These are phyloP conservation scores for Campaea margaritaria DNA, from an alignment of 2,888 invertebrate genomes.

Conservation along the genomic window DNA sequence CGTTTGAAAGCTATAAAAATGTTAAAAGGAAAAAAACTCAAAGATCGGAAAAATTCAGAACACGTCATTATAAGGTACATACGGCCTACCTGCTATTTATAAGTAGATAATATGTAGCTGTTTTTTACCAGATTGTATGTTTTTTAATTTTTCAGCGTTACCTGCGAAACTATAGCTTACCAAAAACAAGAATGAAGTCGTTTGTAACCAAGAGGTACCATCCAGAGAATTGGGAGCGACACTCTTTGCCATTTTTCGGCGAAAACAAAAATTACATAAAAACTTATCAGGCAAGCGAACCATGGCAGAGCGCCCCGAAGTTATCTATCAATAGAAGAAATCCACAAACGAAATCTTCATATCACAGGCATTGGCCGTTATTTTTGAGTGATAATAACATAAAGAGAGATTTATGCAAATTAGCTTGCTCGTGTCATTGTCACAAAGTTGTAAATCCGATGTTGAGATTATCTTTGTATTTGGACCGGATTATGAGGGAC, in stretches of 20 bases:
- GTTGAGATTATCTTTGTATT: constrained; percentile 64
- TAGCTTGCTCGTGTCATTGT: constrained; percentile 36
- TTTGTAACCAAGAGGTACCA: constrained; percentile 40
- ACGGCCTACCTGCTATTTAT: no score
- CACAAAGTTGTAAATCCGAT: constrained; percentile 61
- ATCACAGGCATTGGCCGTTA: constrained; percentile 49
- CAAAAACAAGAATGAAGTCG: constrained; percentile 31
- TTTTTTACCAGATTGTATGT: background rate
- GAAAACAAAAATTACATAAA: constrained; percentile 34
- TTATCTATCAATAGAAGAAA: constrained; percentile 34
- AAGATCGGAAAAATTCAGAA: constrained; percentile 47
- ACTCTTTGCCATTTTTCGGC: constrained; percentile 40
- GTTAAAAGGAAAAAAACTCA: constrained; percentile 50
- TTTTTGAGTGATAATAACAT: background rate
- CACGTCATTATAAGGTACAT: constrained; percentile 44
- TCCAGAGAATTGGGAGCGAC: constrained; percentile 50
- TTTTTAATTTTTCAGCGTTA: constrained; percentile 15
- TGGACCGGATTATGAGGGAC: constrained; percentile 65
- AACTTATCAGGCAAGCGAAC: constrained; percentile 51
- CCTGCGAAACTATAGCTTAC: constrained; percentile 17
- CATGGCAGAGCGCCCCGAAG: constrained; percentile 49
- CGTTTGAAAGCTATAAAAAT: constrained; percentile 44
- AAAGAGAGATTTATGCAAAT: constrained; percentile 5
- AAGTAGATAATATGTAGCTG: no score
- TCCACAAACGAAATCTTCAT: constrained; percentile 36